Evolutionary conservation across 2,797 vertebrate species (phyloP).

Genomic region (Scyliorhinus canicula): DNA sequence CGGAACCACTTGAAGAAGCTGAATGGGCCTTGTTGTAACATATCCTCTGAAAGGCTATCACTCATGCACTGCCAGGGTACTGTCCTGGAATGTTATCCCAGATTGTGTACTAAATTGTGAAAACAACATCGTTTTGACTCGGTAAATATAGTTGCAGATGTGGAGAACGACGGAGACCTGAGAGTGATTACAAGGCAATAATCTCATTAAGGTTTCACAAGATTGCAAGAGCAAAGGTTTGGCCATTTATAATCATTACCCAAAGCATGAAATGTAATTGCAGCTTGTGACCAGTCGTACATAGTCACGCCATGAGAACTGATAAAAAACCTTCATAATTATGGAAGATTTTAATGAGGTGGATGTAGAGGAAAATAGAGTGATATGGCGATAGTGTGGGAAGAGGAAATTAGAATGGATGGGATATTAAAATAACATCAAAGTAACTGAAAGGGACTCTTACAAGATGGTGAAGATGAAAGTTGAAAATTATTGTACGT

Average conservation of each 20-base stretch:
- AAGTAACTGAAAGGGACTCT: background rate
- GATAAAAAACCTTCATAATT: background rate
- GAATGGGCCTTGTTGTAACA: background rate
- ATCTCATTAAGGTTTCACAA: background rate
- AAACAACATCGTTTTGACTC: background rate
- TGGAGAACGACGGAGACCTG: background rate
- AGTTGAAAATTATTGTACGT: background rate
- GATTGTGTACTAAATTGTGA: background rate
- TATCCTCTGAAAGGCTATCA: background rate
- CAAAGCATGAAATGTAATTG: background rate
- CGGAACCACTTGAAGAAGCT: background rate
- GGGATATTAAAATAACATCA: background rate
- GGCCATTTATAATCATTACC: background rate
- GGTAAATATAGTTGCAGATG: too few species aligned
- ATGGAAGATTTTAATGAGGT: background rate
- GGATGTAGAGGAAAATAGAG: background rate
- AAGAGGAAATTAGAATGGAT: background rate
- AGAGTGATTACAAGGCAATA: background rate
- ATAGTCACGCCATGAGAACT: background rate
- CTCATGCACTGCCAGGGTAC: background rate
- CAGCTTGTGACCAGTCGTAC: background rate
- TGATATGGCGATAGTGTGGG: background rate
- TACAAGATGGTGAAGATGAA: background rate
- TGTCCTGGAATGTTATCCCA: background rate
- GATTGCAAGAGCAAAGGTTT: slow-evolving; percentile 7